Evolutionary conservation across 2,888 invertebrate genomes (phyloP).

Genomic region (Pyrgus malvae): DNA sequence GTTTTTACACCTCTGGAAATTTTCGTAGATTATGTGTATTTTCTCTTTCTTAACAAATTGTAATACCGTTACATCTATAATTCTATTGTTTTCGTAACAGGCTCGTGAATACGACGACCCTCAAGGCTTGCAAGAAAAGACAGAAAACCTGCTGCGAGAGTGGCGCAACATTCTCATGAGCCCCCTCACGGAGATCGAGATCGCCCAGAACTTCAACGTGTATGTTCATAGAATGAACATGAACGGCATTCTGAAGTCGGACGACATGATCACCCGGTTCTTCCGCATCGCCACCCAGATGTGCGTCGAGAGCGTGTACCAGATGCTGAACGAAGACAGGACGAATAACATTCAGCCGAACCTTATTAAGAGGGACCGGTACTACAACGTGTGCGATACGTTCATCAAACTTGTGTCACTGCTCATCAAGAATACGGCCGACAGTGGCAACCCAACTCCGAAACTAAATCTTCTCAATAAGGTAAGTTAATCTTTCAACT

Average conservation of each 20-base stretch:
- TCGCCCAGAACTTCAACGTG: conserved; percentile 94
- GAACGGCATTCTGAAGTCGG: conserved; percentile 92
- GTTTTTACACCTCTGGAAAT: no score
- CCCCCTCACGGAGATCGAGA: conserved; percentile 89
- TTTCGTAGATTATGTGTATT: no score
- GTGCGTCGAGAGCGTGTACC: conserved; percentile 97
- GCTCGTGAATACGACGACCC: conserved; percentile 94
- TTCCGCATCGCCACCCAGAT: conserved; percentile 98
- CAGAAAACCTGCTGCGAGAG: conserved; percentile 95
- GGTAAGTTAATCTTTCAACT: conserved; percentile 61
- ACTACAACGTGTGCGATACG: conserved; percentile 97
- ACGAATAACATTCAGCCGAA: conserved; percentile 82
- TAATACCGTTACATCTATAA: no score
- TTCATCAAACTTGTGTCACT: conserved; percentile 96
- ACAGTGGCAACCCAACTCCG: conserved; percentile 94
- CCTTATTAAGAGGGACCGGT: conserved; percentile 89
- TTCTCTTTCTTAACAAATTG: no score
- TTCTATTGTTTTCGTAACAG: conserved; percentile 35
- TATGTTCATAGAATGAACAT: conserved; percentile 99
- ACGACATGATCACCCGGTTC: conserved; percentile 98
- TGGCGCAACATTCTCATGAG: conserved; percentile 97
- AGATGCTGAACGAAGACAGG: conserved; percentile 88
- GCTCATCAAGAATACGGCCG: conserved; percentile 96
- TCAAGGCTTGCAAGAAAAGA: conserved; percentile 96
- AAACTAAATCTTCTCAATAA: conserved; percentile 98